These are phyloP conservation scores for Pterocles burchelli DNA, from an alignment of 2,113 vertebrate genomes.

Conservation along the genomic window DNA sequence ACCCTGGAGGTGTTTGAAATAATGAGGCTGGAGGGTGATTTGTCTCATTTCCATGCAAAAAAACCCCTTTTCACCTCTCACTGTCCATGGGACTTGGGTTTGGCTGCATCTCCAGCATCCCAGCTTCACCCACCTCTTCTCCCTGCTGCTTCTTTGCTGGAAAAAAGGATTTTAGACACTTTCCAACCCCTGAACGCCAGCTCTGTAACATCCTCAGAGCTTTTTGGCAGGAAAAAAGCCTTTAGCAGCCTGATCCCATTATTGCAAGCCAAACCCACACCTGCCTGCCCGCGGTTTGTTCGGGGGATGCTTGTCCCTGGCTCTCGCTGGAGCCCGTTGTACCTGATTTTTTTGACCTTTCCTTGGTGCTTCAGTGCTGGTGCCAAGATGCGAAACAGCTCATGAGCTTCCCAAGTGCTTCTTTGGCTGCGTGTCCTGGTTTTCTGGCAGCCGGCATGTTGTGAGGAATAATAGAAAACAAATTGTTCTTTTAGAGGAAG, in stretches of 20 bases:
- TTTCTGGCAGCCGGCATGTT: fast-evolving
- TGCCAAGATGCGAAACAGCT: fast-evolving
- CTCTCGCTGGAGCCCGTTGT: not conserved
- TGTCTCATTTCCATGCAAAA: not conserved
- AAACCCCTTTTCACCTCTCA: not conserved
- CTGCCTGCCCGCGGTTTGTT: not conserved
- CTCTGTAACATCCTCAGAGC: not conserved
- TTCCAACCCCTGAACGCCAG: not conserved
- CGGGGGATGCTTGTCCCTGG: not conserved
- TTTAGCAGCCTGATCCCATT: not conserved
- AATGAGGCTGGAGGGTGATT: not conserved
- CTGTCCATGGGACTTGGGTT: fast-evolving
- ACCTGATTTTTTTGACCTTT: not conserved
- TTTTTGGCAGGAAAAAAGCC: not conserved
- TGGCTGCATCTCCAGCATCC: not conserved
- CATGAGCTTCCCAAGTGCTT: fast-evolving
- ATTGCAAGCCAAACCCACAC: fast-evolving
- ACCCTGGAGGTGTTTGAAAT: not conserved
- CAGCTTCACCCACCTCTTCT: not conserved
- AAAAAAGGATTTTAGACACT: not conserved
- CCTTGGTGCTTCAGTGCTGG: not conserved
- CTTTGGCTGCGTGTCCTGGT: fast-evolving
- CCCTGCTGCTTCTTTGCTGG: not conserved
- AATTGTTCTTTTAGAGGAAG: not conserved
- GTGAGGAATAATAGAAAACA: fast-evolving